phyloP scores from a whole-genome alignment of 2,113 vertebrate species.

The Corythaeola cristata region DNA sequence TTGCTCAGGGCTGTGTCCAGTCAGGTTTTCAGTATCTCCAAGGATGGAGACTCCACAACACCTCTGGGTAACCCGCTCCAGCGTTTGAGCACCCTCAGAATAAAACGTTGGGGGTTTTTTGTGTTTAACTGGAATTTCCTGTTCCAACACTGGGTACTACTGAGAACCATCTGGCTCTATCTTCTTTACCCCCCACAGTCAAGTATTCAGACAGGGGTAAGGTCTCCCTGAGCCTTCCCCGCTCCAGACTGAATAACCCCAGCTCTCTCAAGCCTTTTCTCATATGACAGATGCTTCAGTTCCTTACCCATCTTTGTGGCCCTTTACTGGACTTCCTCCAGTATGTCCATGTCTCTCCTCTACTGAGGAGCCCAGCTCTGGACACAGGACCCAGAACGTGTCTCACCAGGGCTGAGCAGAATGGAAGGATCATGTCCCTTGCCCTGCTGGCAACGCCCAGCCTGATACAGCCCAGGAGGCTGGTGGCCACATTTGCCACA shows the following conservation, averaged over 20 bases:
- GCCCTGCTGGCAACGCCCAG: not conserved
- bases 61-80: not conserved
- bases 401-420: not conserved
- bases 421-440: not conserved
- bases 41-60: not conserved
- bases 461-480: not conserved
- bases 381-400: not conserved
- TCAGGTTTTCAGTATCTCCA: not conserved
- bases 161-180: not conserved
- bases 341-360: not conserved
- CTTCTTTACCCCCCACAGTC: rapidly evolving
- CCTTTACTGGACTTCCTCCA: not conserved
- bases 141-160: not conserved
- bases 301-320: not conserved
- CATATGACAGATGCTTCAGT: not conserved
- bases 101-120: not conserved
- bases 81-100: not conserved
- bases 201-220: not conserved
- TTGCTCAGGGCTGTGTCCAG: not conserved
- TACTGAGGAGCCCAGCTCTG: not conserved
- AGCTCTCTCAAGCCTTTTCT: not conserved
- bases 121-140: not conserved
- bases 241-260: not conserved
- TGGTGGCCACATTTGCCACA: not conserved
- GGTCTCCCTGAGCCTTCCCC: not conserved